These are phyloP conservation scores for Plumapathes pennacea DNA, from an alignment of 92 coral and sea anemone species.

Conservation along the genomic window DNA sequence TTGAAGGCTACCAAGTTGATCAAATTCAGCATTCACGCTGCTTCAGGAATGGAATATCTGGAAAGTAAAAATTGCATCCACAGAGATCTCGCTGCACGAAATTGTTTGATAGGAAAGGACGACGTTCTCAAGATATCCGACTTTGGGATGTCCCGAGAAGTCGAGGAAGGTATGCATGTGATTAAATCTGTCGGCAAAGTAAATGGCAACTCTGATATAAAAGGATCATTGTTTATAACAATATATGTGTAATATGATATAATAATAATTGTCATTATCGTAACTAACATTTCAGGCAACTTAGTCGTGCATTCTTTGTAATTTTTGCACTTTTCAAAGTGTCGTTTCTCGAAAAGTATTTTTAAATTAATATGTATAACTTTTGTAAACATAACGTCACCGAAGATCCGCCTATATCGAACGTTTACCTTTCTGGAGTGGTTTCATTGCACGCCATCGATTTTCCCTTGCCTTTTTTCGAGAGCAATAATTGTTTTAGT, in stretches of 20 bases:
- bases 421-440: too few species aligned
- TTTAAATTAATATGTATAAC: too few species aligned
- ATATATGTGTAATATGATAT: neutral
- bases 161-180: slow-evolving; percentile 68
- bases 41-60: slow-evolving; percentile 84
- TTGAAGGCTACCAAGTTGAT: slow-evolving; percentile 31
- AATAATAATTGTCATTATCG: neutral
- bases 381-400: too few species aligned
- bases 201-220: neutral
- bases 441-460: too few species aligned
- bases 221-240: neutral
- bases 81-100: slow-evolving; percentile 91
- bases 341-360: neutral
- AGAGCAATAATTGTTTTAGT: too few species aligned
- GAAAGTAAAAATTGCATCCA: slow-evolving; percentile 86
- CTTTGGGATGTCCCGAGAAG: slow-evolving; percentile 98
- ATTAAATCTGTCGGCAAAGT: neutral
- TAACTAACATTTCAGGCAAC: neutral
- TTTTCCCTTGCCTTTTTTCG: too few species aligned
- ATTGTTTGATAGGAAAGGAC: slow-evolving; percentile 74
- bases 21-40: slow-evolving; percentile 80
- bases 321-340: neutral
- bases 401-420: too few species aligned
- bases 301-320: neutral
- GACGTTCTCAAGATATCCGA: slow-evolving; percentile 92